A percentile compares a stretch with the other conserved stretches of the same genome.
Conservation (phyloP, 2,113 vertebrate genomes). For the Pristiophorus japonicus region DNA sequence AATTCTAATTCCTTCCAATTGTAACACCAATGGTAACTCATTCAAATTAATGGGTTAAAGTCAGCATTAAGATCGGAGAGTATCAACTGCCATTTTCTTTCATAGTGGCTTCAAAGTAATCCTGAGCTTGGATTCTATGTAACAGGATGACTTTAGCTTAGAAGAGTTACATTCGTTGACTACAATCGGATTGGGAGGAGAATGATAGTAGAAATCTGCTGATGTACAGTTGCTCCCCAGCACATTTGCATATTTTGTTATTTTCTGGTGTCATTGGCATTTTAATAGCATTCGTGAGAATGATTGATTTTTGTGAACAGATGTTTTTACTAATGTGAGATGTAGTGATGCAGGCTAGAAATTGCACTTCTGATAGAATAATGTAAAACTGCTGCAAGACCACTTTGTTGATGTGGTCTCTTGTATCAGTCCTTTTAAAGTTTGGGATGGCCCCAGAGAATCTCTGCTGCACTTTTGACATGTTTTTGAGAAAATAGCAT, state of each 20-base stretch:
- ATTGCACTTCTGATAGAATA: not conserved
- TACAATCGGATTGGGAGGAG: not conserved
- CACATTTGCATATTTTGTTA: not conserved
- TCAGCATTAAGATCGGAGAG: too few species aligned
- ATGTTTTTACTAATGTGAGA: not conserved
- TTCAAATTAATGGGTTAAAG: too few species aligned
- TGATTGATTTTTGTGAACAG: not conserved
- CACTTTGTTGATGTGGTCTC: not conserved
- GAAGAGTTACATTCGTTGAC: not conserved
- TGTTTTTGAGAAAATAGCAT: not conserved
- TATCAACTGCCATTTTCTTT: not conserved
- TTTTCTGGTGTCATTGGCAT: not conserved
- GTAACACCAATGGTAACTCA: not conserved
- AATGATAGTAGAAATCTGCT: not conserved
- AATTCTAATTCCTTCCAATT: not conserved
- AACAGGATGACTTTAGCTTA: not conserved
- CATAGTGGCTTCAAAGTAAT: not conserved
- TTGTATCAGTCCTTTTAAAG: not conserved
- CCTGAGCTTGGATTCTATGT: not conserved
- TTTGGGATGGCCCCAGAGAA: not conserved
- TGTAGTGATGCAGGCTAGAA: not conserved
- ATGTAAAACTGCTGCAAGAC: not conserved
- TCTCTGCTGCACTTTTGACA: not conserved
- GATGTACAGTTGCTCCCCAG: not conserved
- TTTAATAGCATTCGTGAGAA: not conserved